Conservation (phyloP, 30 jellyfish, hydroid and myxozoan genomes). For the Chrysaora quinquecirrha region DNA sequence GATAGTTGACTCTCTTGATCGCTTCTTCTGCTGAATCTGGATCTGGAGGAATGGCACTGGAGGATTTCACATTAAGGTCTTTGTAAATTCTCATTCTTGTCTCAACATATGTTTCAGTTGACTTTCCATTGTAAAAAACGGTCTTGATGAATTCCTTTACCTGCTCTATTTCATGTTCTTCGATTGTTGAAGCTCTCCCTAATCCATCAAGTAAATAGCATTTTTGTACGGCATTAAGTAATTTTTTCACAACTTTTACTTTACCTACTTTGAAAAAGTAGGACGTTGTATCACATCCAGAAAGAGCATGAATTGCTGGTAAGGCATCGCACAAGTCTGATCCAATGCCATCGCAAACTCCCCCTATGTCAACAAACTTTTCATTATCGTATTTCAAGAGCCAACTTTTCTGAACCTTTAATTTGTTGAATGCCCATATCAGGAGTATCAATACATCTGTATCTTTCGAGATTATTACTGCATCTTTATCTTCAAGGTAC, state of each 20-base stretch:
- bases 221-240: constrained; percentile 6
- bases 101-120: constrained; percentile 21
- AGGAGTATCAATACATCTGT: constrained; percentile 46
- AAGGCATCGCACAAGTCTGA: constrained; percentile 45
- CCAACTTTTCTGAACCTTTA: constrained; percentile 23
- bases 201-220: constrained; percentile 27
- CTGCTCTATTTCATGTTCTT: constrained; percentile 10
- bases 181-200: constrained; percentile 9
- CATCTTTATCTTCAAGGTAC: constrained; percentile 14
- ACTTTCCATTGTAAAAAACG: constrained; percentile 21
- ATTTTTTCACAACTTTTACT: constrained; percentile 29
- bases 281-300: constrained; percentile 56
- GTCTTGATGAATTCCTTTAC: constrained; percentile 38
- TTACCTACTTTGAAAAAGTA: constrained; percentile 20
- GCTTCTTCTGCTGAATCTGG: constrained; percentile 41
- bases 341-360: constrained; percentile 29
- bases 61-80: constrained; percentile 12
- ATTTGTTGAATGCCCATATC: constrained; percentile 21
- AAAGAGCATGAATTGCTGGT: constrained; percentile 64
- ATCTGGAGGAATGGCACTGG: constrained; percentile 27
- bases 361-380: constrained; percentile 46
- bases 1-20: constrained; percentile 27
- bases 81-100: constrained; percentile 14
- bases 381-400: constrained; percentile 45
- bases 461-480: constrained; percentile 41